These are phyloP conservation scores for Tragelaphus scriptus DNA, from an alignment of 2,113 vertebrate genomes.

Conservation along the genomic window DNA sequence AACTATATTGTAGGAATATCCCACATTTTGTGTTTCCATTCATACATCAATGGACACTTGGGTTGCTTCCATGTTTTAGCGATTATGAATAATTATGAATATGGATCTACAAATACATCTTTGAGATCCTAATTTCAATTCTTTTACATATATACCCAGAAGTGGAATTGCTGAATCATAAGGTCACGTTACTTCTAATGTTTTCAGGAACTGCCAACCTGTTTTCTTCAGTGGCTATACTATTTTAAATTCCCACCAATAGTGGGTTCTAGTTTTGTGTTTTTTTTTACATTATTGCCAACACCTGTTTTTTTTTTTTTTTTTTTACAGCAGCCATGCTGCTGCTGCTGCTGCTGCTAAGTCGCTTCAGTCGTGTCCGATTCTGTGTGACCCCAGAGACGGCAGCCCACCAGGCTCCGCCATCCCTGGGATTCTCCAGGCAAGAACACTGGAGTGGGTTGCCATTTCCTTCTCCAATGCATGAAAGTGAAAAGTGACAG, in stretches of 20 bases:
- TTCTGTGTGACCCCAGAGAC: too few species aligned
- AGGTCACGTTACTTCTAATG: background rate
- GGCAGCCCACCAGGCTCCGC: too few species aligned
- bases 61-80: background rate
- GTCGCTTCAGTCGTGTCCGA: too few species aligned
- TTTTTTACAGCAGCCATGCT: background rate
- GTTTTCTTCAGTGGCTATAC: background rate
- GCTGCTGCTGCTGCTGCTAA: too few species aligned
- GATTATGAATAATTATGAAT: background rate
- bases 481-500: too few species aligned
- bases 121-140: background rate
- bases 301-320: background rate
- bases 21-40: background rate
- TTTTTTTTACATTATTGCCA: background rate
- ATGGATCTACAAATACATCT: background rate
- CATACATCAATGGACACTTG: background rate
- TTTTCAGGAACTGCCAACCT: background rate
- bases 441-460: too few species aligned
- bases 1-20: background rate
- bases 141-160: background rate
- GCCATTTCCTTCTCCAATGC: too few species aligned
- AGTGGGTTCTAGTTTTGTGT: background rate
- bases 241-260: background rate
- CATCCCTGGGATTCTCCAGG: too few species aligned
- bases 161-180: background rate